Evolutionary conservation across 1,140 invertebrate species (phyloP).

Genomic region (Drosophila mauritiana): DNA sequence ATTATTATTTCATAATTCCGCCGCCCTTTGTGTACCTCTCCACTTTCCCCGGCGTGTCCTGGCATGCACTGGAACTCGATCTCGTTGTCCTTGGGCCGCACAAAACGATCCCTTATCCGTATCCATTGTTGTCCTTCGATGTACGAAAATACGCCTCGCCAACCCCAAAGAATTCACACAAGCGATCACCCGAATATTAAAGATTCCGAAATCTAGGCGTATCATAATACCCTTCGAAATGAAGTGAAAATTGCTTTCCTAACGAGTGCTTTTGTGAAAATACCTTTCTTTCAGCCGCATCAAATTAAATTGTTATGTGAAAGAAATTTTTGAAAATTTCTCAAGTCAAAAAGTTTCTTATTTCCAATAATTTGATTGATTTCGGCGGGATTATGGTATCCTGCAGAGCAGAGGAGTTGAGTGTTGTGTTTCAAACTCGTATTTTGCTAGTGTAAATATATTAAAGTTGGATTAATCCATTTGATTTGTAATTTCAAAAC

Average conservation of each 20-base stretch:
- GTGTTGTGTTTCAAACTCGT: neutral
- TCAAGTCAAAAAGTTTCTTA: constrained; percentile 22
- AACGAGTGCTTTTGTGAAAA: constrained; percentile 32
- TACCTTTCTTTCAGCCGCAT: constrained; percentile 1
- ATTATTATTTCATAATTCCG: constrained; percentile 78
- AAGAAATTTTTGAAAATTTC: constrained; percentile 2
- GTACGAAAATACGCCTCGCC: constrained; percentile 28
- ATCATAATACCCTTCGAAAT: constrained; percentile 29
- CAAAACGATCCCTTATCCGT: constrained; percentile 52
- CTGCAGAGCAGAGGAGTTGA: neutral
- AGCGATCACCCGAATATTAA: constrained; percentile 24
- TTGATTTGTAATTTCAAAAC: no score
- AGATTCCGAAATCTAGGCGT: constrained; percentile 19
- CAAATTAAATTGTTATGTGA: constrained; percentile 23
- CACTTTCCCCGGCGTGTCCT: constrained; percentile 62
- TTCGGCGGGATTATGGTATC: neutral
- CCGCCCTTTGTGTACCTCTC: constrained; percentile 37
- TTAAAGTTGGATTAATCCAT: no score
- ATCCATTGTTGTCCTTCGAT: constrained; percentile 36
- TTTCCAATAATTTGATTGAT: neutral
- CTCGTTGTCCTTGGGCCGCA: constrained; percentile 62
- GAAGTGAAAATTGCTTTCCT: constrained; percentile 27
- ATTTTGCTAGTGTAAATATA: neutral
- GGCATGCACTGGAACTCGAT: constrained; percentile 57
- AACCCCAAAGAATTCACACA: constrained; percentile 63